Conservation (phyloP, 2,888 invertebrate species). For the Aspidiotus rigidus region DNA sequence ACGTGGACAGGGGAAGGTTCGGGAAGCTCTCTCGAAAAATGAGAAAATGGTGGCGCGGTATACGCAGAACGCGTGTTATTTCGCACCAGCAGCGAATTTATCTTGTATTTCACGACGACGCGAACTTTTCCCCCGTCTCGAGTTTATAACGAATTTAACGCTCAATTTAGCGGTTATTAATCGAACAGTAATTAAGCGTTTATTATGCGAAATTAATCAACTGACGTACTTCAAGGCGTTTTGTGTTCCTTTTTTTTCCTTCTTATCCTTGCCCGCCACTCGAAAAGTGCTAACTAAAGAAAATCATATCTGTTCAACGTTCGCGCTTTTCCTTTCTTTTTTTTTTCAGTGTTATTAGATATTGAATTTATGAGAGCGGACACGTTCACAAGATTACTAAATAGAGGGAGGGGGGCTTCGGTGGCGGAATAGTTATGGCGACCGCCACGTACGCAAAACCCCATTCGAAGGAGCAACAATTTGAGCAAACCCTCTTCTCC, state of each 20-base stretch:
- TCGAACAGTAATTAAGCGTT: conserved; percentile 50
- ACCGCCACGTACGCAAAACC: no score
- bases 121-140: conserved; percentile 24
- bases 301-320: neutral
- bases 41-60: conserved; percentile 31
- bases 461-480: no score
- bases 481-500: no score
- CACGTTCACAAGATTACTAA: no score
- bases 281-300: no score
- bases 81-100: no score
- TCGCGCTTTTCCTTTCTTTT: conserved; percentile 6
- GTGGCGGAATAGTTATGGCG: no score
- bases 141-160: conserved; percentile 46
- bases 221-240: conserved; percentile 14
- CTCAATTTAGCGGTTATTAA: conserved; percentile 52
- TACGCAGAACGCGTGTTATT: neutral
- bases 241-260: neutral
- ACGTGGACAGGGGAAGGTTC: neutral
- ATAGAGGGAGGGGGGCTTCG: no score
- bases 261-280: neutral
- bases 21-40: conserved; percentile 24
- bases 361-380: no score
- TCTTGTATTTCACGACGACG: neutral
- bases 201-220: conserved; percentile 35
- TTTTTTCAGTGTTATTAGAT: neutral